Base-by-base conservation (phyloP, 2,888 invertebrate species). In the Odiellus spinosus region DNA sequence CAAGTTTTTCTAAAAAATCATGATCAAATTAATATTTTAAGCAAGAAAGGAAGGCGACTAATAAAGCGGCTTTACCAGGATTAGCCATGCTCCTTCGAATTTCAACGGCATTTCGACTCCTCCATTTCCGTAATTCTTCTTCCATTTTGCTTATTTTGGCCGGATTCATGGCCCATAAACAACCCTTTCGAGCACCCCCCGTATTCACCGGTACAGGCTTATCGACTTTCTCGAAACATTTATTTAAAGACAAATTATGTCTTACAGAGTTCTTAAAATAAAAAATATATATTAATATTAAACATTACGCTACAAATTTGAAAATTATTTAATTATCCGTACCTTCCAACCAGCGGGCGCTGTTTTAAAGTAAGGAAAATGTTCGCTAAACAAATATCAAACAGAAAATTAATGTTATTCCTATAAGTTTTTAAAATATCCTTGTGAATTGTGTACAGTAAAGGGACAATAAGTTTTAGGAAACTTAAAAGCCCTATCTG, bases 171-270 rank as follows among this genome's bases (percentile, higher is more conserved):
- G 90, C 90, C 95, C 95, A 95, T 57, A 95, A 71, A 61, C 93
- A 95, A 15, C 84, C 76, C 71, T 72, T 70, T 45, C 85, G 73
- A 67, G 86, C 84, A 59, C 49, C 79, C 77, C 68, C 61, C 47
- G 61, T 64, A 3, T 64, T 63, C 38, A 57, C 80, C 32, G 62
- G 56, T 1, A 83, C 81, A 0, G 91, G 91, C 59, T 91, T 87
- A 63, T 95, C 93, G 53, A 95, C 91, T 67, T 96, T 96, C 63
- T 91, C 91, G 67, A 96, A 96, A 70, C 95, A 95, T 69, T 96
- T 95, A 70, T 96, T 96, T 58, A 96, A 68, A 56, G 91, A 93
- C 57, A 96, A 72, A 71, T 96, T 96, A 66, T 96, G 96, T 56
- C 96, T 74, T 1, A 96, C 95, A 3, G 95, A 95, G 66, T 96